phyloP scores from a whole-genome alignment of 2,888 invertebrate species.

The Chymomyza caudatula region DNA sequence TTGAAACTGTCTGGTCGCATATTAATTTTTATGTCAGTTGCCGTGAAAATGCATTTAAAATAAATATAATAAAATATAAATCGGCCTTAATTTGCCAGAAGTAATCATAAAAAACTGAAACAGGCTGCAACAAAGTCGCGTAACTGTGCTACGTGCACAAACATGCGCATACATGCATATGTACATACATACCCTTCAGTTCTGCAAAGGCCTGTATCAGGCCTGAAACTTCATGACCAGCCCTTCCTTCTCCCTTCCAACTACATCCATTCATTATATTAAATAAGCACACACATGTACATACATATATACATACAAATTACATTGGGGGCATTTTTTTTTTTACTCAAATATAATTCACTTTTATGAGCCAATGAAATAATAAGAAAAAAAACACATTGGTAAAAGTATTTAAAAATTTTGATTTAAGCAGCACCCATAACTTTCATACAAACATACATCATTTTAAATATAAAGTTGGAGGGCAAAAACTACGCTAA shows the following conservation, averaged over 20 bases:
- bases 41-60: slow-evolving; percentile 32
- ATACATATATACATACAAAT: neutral
- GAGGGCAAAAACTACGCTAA: no score
- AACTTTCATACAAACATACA: no score
- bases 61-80: slow-evolving; percentile 30
- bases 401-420: neutral
- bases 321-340: neutral
- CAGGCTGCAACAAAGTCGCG: slow-evolving; percentile 28
- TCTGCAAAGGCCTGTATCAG: no score
- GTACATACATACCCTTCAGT: no score
- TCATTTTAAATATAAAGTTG: no score
- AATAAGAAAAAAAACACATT: neutral
- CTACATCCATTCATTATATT: no score
- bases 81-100: slow-evolving; percentile 13
- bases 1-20: slow-evolving; percentile 9
- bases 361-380: slow-evolving; percentile 1
- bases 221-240: no score
- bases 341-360: neutral
- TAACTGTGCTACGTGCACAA: slow-evolving; percentile 19
- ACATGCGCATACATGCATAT: neutral
- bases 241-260: no score
- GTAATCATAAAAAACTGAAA: slow-evolving; percentile 25
- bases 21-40: slow-evolving; percentile 35
- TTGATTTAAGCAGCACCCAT: no score
- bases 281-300: neutral